phyloP scores from a whole-genome alignment of 2,113 vertebrate species.

The Panthera uncia region DNA sequence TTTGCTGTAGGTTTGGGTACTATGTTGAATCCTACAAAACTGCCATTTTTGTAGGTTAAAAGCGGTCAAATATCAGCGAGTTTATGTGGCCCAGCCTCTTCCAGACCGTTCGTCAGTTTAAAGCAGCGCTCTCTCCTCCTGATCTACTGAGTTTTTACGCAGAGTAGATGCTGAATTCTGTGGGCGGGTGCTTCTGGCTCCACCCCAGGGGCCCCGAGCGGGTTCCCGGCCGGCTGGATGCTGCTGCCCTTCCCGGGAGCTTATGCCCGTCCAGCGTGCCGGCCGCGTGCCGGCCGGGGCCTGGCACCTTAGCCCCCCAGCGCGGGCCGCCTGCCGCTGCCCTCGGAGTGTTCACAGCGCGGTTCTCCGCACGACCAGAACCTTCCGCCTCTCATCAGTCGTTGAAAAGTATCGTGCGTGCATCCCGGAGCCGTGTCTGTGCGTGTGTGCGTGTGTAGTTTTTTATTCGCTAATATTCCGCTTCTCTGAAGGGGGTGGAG shows the following conservation, averaged over 20 bases:
- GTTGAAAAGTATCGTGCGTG: rapidly evolving
- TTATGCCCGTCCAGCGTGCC: not conserved
- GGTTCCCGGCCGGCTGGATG: not conserved
- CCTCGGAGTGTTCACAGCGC: too few relatives aligned
- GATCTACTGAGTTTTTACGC: not conserved
- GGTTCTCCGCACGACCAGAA: not conserved
- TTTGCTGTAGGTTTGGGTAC: not conserved
- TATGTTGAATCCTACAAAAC: not conserved
- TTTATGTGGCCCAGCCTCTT: too few relatives aligned
- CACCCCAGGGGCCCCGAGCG: rapidly evolving
- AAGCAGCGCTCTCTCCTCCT: not conserved
- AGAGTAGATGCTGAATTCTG: not conserved
- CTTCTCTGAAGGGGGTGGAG: not conserved
- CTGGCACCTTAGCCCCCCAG: not conserved
- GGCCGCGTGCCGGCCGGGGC: not conserved
- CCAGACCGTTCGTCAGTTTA: not conserved
- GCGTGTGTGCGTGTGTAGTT: not conserved
- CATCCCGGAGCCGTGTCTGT: not conserved
- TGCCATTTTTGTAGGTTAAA: not conserved
- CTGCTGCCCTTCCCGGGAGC: not conserved
- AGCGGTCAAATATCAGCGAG: not conserved
- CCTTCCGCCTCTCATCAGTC: not conserved
- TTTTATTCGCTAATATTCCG: too few relatives aligned
- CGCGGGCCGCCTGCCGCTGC: not conserved
- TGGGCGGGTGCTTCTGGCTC: not conserved